A percentile compares a stretch with the other conserved stretches of the same genome.
These are phyloP conservation scores for Pteria penguin DNA, from an alignment of 2,888 invertebrate species.

Conservation along the genomic window DNA sequence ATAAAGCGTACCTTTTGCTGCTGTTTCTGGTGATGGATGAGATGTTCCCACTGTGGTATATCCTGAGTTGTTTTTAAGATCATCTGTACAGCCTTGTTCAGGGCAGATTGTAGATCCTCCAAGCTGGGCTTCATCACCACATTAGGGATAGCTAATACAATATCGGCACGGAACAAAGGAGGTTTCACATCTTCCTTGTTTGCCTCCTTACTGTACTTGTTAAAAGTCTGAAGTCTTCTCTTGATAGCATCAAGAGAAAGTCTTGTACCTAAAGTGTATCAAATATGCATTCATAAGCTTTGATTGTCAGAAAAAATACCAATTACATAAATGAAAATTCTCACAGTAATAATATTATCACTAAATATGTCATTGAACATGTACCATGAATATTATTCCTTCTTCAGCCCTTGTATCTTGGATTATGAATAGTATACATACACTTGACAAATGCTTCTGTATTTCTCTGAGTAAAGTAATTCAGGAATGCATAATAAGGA, in stretches of 20 bases:
- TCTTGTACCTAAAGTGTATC: slow-evolving; percentile 76
- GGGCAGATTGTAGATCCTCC: slow-evolving; percentile 93
- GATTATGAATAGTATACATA: slow-evolving; percentile 57
- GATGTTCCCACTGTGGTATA: slow-evolving; percentile 94
- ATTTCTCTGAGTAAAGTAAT: slow-evolving; percentile 91
- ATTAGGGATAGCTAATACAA: slow-evolving; percentile 92
- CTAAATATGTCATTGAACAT: too few relatives aligned
- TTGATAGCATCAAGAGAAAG: slow-evolving; percentile 80
- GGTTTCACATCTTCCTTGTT: slow-evolving; percentile 71
- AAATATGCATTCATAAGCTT: too few relatives aligned
- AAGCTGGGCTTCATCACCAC: slow-evolving; percentile 92
- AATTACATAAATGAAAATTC: too few relatives aligned
- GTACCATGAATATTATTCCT: background rate
- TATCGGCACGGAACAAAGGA: slow-evolving; percentile 88
- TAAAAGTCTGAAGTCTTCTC: slow-evolving; percentile 77
- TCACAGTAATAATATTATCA: too few relatives aligned
- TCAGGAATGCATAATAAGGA: slow-evolving; percentile 76
- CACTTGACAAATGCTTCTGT: slow-evolving; percentile 91
- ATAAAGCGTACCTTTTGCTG: slow-evolving; percentile 71
- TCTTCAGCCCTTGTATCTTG: background rate
- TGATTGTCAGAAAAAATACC: too few relatives aligned
- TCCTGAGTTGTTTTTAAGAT: slow-evolving; percentile 93
- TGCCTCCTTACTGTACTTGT: slow-evolving; percentile 74
- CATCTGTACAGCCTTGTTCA: slow-evolving; percentile 89
- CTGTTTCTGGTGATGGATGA: slow-evolving; percentile 80